Evolutionary conservation across 1,140 invertebrate species (phyloP).

Genomic region (Drosophila prosaltans): DNA sequence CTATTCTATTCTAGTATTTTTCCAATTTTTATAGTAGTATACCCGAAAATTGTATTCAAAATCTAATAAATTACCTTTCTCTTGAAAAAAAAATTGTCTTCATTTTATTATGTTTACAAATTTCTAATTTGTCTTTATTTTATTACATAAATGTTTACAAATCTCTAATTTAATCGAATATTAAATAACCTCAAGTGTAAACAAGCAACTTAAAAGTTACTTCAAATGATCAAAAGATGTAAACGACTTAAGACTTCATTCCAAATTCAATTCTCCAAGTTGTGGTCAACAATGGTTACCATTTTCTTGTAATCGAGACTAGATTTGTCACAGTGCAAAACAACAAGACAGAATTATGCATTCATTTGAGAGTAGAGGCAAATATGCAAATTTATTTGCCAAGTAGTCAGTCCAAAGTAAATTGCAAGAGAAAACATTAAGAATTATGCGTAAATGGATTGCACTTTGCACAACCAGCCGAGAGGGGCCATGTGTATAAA

Average conservation of each 20-base stretch:
- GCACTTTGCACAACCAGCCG: conserved; percentile 36
- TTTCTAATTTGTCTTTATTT: neutral
- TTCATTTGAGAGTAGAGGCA: neutral
- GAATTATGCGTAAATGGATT: conserved; percentile 72
- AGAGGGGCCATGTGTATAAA: conserved; percentile 56
- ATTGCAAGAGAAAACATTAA: conserved; percentile 79
- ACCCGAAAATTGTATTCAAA: no score
- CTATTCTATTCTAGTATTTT: no score
- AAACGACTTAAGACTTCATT: conserved; percentile 22
- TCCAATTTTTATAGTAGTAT: no score
- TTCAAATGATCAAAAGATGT: conserved; percentile 17
- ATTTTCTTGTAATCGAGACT: conserved; percentile 13
- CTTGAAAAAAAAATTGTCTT: no score
- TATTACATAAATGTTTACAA: neutral
- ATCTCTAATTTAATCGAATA: conserved; percentile 1
- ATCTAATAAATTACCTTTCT: no score
- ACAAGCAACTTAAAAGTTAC: neutral
- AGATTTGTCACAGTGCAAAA: conserved; percentile 9
- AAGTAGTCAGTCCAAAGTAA: conserved; percentile 73
- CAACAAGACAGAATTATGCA: conserved; percentile 14
- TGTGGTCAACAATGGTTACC: conserved; percentile 34
- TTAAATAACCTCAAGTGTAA: conserved; percentile 10
- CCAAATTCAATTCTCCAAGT: conserved; percentile 31
- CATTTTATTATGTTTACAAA: no score
- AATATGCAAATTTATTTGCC: conserved; percentile 65